Base-by-base conservation (phyloP, 2,113 vertebrate genomes). In the Tor tambroides region DNA sequence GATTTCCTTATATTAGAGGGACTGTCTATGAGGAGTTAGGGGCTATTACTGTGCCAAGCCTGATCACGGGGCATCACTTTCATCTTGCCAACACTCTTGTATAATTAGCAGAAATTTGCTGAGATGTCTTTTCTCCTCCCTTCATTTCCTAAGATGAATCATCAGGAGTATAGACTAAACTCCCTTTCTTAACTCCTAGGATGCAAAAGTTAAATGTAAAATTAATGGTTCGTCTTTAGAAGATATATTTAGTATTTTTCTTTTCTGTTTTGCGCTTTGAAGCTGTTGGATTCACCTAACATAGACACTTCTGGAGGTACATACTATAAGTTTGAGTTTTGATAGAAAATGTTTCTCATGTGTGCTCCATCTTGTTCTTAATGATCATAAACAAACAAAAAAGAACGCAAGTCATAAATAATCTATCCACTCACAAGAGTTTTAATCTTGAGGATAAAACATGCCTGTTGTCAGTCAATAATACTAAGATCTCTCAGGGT, bases 61-160 rank as follows among this genome's bases (percentile, higher is more conserved):
- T 90, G 89, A 93, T 91, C 88, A 91, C 67, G 46, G 86, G 88
- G 89, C 91, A 90, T 91, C 88, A 86, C 91, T 91, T 93, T 92
- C 89, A 93, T 91, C 89, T 90, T 88, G 56, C 79, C 30, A 80
- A 81, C 85, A 75, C 74, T 85, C 51, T 80, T 84, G 85, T 85
- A 87, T 90, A 90, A 88, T 88, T 86, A 79, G 80, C 63, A 86
- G 51, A 87, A 91, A 92, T 92, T 26, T 92, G 89, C 91, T 93
- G 90, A 93, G 89, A 85, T 80, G 74, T 38, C 14, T 69, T 86
- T 92, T 89, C 89, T 89, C 61, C 67, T 85, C 79, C 63, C 82
- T 78, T 81, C 69, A 54, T 84, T 82, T 89, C 81, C n/a, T 90
- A 32, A 74, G 49, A 88, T 30, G 54, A 86, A 89, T 89, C 72